A percentile compares a stretch with the other conserved stretches of the same genome.
Evolutionary conservation across 2,888 invertebrate genomes (phyloP).

Genomic region (Ennomos quercinarius): DNA sequence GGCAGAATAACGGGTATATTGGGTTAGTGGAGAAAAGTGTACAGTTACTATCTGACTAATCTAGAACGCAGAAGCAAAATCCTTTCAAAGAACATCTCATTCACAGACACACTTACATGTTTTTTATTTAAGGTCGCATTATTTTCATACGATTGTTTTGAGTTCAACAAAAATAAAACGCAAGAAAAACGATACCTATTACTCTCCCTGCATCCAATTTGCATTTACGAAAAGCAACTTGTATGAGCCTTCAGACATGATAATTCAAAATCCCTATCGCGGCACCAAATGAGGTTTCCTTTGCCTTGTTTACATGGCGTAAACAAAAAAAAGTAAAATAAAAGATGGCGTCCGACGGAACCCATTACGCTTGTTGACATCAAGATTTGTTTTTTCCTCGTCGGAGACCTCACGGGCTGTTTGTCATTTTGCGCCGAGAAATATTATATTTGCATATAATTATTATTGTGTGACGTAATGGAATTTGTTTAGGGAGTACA

Average conservation of each 20-base stretch:
- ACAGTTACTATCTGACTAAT: too few relatives aligned
- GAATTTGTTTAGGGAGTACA: constrained; percentile 32
- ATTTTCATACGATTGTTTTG: neutral
- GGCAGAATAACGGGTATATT: too few relatives aligned
- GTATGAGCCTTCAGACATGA: constrained; percentile 55
- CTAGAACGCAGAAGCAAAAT: too few relatives aligned
- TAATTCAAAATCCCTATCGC: constrained; percentile 64
- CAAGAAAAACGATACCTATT: constrained; percentile 33
- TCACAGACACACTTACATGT: neutral
- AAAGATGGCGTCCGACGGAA: constrained; percentile 54
- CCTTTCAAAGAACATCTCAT: too few relatives aligned
- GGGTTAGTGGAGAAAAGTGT: too few relatives aligned
- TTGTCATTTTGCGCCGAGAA: constrained; percentile 61
- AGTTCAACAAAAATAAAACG: constrained; percentile 31
- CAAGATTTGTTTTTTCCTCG: constrained; percentile 66
- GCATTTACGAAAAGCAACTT: constrained; percentile 34
- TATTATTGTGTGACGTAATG: constrained; percentile 42
- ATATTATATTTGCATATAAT: constrained; percentile 56
- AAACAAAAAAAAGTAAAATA: constrained; percentile 54
- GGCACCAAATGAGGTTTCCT: constrained; percentile 61
- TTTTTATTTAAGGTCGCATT: neutral
- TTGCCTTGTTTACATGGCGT: constrained; percentile 56
- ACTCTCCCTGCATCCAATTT: constrained; percentile 35
- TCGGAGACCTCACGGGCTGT: constrained; percentile 49
- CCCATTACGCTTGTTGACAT: constrained; percentile 67